Evolutionary conservation across 1,140 invertebrate species (phyloP).

Genomic region (Nebria ingens): DNA sequence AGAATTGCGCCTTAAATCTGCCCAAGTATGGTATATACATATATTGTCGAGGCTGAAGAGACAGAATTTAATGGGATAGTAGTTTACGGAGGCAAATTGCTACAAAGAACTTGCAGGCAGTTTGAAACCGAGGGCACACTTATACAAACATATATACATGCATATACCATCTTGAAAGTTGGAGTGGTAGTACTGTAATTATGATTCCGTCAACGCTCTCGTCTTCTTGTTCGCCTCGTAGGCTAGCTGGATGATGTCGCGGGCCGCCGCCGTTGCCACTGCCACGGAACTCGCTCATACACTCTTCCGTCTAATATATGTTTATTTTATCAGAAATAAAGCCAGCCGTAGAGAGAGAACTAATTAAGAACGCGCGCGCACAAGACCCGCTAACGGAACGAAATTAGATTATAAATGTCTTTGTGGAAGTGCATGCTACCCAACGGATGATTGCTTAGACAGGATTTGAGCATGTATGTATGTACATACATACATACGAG

Average conservation of each 20-base stretch:
- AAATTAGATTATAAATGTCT: constrained; percentile 8
- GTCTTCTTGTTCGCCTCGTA: not conserved
- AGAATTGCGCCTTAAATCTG: not conserved
- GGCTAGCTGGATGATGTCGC: not conserved
- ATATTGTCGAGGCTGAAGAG: not conserved
- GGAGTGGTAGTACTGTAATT: not conserved
- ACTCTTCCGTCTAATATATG: not conserved
- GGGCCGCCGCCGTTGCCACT: not conserved
- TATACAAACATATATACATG: not conserved
- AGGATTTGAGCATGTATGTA: not conserved
- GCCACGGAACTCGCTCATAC: not conserved
- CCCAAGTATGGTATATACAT: not conserved
- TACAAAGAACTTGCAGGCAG: not conserved
- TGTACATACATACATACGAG: too few species aligned
- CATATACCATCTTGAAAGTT: not conserved
- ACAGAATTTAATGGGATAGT: constrained; percentile 3
- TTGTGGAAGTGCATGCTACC: constrained; percentile 2
- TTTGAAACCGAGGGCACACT: not conserved
- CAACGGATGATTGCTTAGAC: not conserved
- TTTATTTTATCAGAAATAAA: constrained; percentile 9
- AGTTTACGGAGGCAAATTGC: constrained; percentile 7
- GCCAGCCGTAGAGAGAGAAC: not conserved
- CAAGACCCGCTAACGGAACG: not conserved
- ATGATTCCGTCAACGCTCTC: not conserved
- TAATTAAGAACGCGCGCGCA: constrained; percentile 2